Conservation (phyloP, 2,888 invertebrate genomes). For the Heteromurus nitidus region DNA sequence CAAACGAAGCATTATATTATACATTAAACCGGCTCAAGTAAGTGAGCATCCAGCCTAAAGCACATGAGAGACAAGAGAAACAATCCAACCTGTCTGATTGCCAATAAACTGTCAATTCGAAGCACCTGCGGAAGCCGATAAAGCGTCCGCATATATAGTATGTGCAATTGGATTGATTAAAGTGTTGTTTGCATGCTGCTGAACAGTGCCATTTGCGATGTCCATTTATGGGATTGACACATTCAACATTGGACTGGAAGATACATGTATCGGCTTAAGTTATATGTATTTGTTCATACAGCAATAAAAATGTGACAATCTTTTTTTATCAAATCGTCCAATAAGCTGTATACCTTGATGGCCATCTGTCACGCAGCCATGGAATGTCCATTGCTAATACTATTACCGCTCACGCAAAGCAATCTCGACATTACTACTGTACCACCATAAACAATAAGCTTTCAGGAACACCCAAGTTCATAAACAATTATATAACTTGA, state of each 20-base stretch:
- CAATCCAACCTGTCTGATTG: slow-evolving; percentile 35
- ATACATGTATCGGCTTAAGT: no score
- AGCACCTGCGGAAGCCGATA: slow-evolving; percentile 12
- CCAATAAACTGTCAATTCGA: slow-evolving; percentile 38
- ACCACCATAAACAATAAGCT: no score
- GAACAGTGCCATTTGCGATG: no score
- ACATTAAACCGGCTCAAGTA: no score
- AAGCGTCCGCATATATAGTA: no score
- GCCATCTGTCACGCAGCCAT: slow-evolving; percentile 44
- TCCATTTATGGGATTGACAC: no score
- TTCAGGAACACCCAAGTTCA: no score
- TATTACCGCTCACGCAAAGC: neutral
- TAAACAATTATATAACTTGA: neutral
- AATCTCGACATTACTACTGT: slow-evolving; percentile 16
- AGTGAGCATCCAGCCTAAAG: no score
- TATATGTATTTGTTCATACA: slow-evolving; percentile 6
- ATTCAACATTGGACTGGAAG: no score
- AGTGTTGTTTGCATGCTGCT: no score
- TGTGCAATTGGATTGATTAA: no score
- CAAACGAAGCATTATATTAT: no score
- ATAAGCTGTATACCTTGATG: slow-evolving; percentile 28
- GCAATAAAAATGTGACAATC: neutral
- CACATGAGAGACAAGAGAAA: slow-evolving; percentile 12
- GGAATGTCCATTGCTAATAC: neutral
- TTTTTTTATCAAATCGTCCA: neutral